Conservation (phyloP, 2,797 vertebrate genomes). For the Adelosebastes latens region DNA sequence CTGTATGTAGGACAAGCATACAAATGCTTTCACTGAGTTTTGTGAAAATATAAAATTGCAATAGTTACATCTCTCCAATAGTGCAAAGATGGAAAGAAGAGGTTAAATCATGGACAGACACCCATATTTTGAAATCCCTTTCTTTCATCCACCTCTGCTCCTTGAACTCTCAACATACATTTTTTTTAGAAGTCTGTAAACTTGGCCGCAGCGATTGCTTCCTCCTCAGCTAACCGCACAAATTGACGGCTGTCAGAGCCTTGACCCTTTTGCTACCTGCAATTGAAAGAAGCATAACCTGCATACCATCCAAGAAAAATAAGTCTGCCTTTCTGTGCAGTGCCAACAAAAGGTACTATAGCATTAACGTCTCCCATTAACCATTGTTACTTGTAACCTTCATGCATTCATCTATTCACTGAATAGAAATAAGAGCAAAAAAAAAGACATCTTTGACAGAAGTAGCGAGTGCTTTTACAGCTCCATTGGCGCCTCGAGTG, state of each 20-base stretch:
- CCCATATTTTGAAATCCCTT: neutral
- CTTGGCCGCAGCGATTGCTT: neutral
- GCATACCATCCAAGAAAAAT: constrained; percentile 10
- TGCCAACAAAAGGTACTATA: neutral
- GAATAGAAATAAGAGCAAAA: neutral
- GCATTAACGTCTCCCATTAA: neutral
- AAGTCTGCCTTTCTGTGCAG: neutral
- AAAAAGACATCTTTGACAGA: constrained; percentile 6
- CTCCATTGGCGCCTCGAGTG: constrained; percentile 26
- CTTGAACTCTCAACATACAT: neutral
- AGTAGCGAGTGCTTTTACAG: constrained; percentile 13
- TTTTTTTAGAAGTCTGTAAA: constrained; percentile 3
- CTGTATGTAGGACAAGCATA: neutral
- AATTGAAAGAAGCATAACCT: constrained; percentile 7
- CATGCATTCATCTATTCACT: neutral
- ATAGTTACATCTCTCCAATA: neutral
- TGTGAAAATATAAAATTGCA: neutral
- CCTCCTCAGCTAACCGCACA: neutral
- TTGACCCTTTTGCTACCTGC: constrained; percentile 29
- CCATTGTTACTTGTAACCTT: neutral
- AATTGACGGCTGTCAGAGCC: constrained; percentile 22
- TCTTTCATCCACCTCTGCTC: neutral
- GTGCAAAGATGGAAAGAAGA: neutral
- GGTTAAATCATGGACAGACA: neutral
- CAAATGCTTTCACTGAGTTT: neutral